A percentile compares a stretch with the other conserved stretches of the same genome.
phyloP scores from a whole-genome alignment of 2,113 vertebrate species.

The Forbesichthys papilliferus region DNA sequence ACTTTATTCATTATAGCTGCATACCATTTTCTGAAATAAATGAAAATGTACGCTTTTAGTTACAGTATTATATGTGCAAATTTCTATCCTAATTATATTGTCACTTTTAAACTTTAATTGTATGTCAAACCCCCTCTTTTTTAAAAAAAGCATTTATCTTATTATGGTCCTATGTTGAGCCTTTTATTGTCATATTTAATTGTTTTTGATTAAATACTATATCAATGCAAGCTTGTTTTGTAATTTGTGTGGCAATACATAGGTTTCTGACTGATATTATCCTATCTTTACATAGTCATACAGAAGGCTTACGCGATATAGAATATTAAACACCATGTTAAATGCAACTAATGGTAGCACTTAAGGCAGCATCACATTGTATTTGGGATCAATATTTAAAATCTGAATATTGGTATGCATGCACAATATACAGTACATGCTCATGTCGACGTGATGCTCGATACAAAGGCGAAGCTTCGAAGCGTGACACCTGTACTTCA shows the following conservation, averaged over 20 bases:
- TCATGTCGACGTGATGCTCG: too few species aligned
- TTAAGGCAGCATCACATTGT: too few species aligned
- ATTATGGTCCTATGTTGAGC: conserved; percentile 62
- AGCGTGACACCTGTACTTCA: too few species aligned
- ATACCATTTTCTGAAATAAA: conserved; percentile 67
- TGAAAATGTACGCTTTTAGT: conserved; percentile 70
- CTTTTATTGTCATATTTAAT: conserved; percentile 75
- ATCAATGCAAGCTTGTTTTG: background rate
- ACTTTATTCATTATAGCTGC: conserved; percentile 78
- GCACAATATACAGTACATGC: too few species aligned
- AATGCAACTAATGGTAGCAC: too few species aligned
- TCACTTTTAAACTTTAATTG: conserved; percentile 65
- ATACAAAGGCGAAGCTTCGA: too few species aligned
- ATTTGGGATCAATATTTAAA: too few species aligned
- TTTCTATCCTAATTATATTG: conserved; percentile 32
- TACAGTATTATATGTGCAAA: conserved; percentile 68
- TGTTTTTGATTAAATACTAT: conserved; percentile 71
- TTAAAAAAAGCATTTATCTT: conserved; percentile 66
- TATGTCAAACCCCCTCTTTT: conserved; percentile 63
- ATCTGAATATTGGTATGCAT: too few species aligned
- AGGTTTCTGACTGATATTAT: conserved; percentile 41
- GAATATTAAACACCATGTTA: too few species aligned
- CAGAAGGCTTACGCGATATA: too few species aligned
- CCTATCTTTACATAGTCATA: too few species aligned
- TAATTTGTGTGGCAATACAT: too few species aligned